Evolutionary conservation across 2,888 invertebrate species (phyloP).

Genomic region (Argyresthia goedartella): DNA sequence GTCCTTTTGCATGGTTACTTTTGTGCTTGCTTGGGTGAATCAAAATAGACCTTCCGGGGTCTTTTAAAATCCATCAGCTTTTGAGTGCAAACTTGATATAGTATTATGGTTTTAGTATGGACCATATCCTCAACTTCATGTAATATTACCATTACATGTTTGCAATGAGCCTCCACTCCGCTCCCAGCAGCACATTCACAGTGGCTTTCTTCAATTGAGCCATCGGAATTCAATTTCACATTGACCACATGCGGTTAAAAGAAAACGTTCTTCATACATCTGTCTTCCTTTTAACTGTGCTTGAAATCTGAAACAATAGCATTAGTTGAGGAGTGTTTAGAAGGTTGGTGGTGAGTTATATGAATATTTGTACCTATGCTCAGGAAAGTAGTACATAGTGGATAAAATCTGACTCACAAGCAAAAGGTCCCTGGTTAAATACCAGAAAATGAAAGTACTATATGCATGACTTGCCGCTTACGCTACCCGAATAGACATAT

Average conservation of each 20-base stretch:
- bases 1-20: neutral
- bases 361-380: conserved; percentile 12
- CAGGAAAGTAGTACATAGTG: no score
- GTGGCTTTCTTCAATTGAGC: neutral
- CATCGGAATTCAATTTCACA: neutral
- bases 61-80: neutral
- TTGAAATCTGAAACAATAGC: no score
- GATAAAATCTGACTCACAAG: no score
- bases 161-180: neutral
- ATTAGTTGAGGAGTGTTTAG: conserved; percentile 14
- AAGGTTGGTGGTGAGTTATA: conserved; percentile 10
- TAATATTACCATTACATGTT: neutral
- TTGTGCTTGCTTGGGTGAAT: neutral
- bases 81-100: no score
- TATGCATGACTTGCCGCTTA: no score
- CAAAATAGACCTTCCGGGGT: neutral
- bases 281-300: neutral
- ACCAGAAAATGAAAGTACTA: no score
- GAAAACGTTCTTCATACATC: neutral
- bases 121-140: no score
- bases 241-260: neutral
- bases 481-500: no score
- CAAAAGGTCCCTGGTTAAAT: no score
- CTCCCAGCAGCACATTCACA: conserved; percentile 1
- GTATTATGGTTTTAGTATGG: no score